Evolutionary conservation across 1,140 invertebrate genomes (phyloP).

Genomic region (Drosophila pachea): DNA sequence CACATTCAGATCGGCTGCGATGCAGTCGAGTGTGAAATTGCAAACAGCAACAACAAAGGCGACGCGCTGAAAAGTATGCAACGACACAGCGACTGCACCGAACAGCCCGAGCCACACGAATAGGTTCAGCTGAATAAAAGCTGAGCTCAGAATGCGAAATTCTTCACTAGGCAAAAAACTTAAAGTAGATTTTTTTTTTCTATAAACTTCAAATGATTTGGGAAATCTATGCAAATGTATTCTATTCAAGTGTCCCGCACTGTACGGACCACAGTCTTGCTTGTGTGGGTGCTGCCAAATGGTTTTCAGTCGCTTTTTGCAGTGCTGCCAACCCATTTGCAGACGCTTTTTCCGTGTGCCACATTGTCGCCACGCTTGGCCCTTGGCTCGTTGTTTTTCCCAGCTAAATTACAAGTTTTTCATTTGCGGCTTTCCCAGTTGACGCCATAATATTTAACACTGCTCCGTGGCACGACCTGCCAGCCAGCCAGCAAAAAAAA

Average conservation of each 20-base stretch:
- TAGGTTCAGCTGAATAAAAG: background rate
- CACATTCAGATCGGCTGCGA: conserved; percentile 43
- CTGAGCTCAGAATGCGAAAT: background rate
- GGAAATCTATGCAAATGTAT: background rate
- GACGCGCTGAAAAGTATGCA: conserved; percentile 45
- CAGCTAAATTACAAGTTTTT: conserved; percentile 73
- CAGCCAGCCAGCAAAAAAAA: conserved; percentile 30
- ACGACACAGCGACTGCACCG: conserved; percentile 2
- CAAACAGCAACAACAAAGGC: conserved; percentile 55
- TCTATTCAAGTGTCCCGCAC: background rate
- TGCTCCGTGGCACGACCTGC: conserved; percentile 21
- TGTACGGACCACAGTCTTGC: conserved; percentile 2
- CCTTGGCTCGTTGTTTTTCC: conserved; percentile 62
- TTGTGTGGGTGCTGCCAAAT: conserved; percentile 54
- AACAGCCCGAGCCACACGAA: conserved; percentile 18
- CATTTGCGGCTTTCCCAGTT: conserved; percentile 55
- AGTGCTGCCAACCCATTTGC: conserved; percentile 49
- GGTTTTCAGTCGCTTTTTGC: conserved; percentile 35
- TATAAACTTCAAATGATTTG: background rate
- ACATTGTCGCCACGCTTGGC: conserved; percentile 17
- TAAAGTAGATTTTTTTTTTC: background rate
- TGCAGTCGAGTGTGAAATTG: conserved; percentile 72
- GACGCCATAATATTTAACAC: conserved; percentile 57
- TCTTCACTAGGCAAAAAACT: background rate
- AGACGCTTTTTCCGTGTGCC: conserved; percentile 60